Evolutionary conservation across 2,888 invertebrate species (phyloP).

Genomic region (Drosophila hamatofila): DNA sequence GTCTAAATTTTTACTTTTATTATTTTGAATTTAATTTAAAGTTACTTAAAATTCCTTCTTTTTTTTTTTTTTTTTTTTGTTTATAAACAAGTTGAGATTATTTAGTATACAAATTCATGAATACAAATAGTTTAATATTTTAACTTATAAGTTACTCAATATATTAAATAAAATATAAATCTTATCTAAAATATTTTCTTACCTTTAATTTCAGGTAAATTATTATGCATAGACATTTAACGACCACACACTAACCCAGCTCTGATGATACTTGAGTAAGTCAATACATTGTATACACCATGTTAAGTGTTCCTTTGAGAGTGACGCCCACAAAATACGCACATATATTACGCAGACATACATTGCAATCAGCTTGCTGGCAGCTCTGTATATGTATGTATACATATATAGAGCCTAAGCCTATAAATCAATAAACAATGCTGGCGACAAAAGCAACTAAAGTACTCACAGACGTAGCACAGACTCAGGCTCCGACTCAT

Average conservation of each 20-base stretch:
- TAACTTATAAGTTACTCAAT: too few species aligned
- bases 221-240: conserved; percentile 4
- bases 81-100: too few species aligned
- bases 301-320: conserved; percentile 14
- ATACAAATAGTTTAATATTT: too few species aligned
- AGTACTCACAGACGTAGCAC: conserved; percentile 3
- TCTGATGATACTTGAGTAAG: conserved; percentile 39
- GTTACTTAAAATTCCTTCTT: too few species aligned
- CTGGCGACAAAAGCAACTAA: conserved; percentile 38
- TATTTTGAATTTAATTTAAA: too few species aligned
- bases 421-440: conserved; percentile 78
- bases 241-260: not conserved
- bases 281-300: conserved; percentile 17
- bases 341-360: conserved; percentile 25
- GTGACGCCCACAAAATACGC: conserved; percentile 30
- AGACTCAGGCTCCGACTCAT: not conserved
- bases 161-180: not conserved
- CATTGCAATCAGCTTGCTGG: conserved; percentile 49
- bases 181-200: not conserved
- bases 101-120: too few species aligned
- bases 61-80: too few species aligned
- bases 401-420: conserved; percentile 27
- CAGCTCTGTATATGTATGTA: conserved; percentile 23
- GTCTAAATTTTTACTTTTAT: too few species aligned
- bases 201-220: conserved; percentile 60